Evolutionary conservation across 2,888 invertebrate genomes (phyloP).

Genomic region (Hipparchia sbordonii): DNA sequence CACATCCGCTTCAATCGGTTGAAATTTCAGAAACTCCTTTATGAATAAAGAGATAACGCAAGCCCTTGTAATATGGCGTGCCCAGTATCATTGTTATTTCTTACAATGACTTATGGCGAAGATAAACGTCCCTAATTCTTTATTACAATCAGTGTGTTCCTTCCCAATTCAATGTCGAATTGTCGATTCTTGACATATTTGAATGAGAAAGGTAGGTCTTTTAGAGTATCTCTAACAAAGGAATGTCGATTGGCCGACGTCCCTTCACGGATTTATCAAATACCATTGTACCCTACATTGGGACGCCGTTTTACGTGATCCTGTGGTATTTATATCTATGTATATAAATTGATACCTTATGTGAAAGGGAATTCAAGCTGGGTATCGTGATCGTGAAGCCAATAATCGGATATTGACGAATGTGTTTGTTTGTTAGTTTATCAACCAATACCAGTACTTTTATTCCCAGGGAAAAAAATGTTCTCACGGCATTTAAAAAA

Average conservation of each 20-base stretch:
- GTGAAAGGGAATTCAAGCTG: background rate
- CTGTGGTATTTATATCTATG: background rate
- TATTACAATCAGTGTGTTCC: background rate
- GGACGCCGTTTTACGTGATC: conserved; percentile 1
- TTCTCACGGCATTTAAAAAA: too few relatives aligned
- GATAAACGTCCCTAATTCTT: background rate
- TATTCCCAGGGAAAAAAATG: too few relatives aligned
- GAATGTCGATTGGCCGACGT: conserved; percentile 13
- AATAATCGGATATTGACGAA: too few relatives aligned
- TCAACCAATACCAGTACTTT: too few relatives aligned
- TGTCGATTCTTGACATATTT: conserved; percentile 7
- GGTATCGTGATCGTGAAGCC: too few relatives aligned
- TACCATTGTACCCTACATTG: conserved; percentile 17
- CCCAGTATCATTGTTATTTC: background rate
- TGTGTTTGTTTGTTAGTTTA: too few relatives aligned
- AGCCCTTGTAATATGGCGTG: too few relatives aligned
- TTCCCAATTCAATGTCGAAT: conserved; percentile 10
- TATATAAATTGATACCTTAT: too few relatives aligned
- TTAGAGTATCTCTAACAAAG: conserved; percentile 4
- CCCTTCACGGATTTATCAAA: conserved; percentile 18
- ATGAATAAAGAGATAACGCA: too few relatives aligned
- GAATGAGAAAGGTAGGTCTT: conserved; percentile 11
- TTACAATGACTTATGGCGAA: too few relatives aligned
- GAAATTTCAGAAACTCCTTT: too few relatives aligned
- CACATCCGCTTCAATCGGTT: too few relatives aligned